Evolutionary conservation across 2,888 invertebrate species (phyloP), one percentile per base, ranked within the genome.

Genomic region (Seladonia tumulorum): DNA sequence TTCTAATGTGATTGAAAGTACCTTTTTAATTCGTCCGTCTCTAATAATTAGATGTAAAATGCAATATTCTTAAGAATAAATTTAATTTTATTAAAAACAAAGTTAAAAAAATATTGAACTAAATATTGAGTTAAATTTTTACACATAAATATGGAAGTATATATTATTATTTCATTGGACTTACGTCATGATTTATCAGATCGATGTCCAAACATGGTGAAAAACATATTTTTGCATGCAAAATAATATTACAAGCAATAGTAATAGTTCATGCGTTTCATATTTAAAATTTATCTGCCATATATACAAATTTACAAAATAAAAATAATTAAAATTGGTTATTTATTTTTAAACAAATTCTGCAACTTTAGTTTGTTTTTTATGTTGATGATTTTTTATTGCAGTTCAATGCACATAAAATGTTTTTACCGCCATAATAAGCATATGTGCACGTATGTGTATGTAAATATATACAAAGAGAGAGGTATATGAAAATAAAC

Each of bases 151-250:
- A 12, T 57, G 5, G 3, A 57, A 57, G n/a, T 57, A n/a, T 12
- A n/a, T n/a, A 57, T 79, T 45, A 29, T 74, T 53, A 53, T 68
- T 66, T 16, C n/a, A 2, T 16, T 42, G 16, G 3, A 60, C 70
- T 76, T 78, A 66, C 72, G 68, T 79, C 71, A 80, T 29, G 25
- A 45, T 73, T 78, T 53, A 68, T 73, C 14, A 22, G 25, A 22
- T 5, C 49, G 7, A 39, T 57, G n/a, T 25, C 63, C 14, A 77
- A 78, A 75, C 18, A 70, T 60, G 68, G 25, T 72, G 49, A 39
- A 45, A 78, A 78, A 81, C 42, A 79, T 72, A 73, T 68, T 71
- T 71, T 42, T 70, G 10, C 35, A n/a, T n/a, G 39, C 42, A 42
- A 70, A n/a, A 70, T 70, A 42, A 42, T 42, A n/a, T 35, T 63